phyloP scores from a whole-genome alignment of 2,888 invertebrate genomes.

The Trissonchulus latispiculum region DNA sequence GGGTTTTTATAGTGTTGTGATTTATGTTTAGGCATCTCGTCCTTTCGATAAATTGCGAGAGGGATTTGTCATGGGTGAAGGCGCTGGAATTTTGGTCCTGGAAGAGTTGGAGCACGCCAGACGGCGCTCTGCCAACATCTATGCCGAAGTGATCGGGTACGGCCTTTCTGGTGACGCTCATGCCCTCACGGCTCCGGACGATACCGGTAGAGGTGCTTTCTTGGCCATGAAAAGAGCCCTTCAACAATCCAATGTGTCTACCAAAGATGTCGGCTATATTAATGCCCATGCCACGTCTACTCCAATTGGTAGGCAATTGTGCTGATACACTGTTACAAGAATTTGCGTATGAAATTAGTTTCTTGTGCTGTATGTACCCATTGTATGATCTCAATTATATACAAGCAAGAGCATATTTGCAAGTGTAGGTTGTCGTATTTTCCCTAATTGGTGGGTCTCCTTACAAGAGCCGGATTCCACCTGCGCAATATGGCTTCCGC shows the following conservation, averaged over 20 bases:
- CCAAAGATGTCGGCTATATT: slow-evolving; percentile 61
- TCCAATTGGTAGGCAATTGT: slow-evolving; percentile 68
- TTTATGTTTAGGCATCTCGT: background rate
- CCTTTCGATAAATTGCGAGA: slow-evolving; percentile 53
- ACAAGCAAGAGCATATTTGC: too few relatives aligned
- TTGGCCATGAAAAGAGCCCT: slow-evolving; percentile 76
- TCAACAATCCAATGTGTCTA: slow-evolving; percentile 57
- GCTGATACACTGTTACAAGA: too few relatives aligned
- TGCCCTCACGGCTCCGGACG: slow-evolving; percentile 81
- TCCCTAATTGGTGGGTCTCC: too few relatives aligned
- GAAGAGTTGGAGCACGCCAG: slow-evolving; percentile 79
- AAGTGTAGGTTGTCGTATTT: too few relatives aligned
- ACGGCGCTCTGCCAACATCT: slow-evolving; percentile 58
- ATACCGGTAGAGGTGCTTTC: slow-evolving; percentile 76
- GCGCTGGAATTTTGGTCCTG: slow-evolving; percentile 73
- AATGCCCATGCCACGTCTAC: slow-evolving; percentile 99
- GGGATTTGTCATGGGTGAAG: slow-evolving; percentile 98
- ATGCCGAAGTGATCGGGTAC: slow-evolving; percentile 83
- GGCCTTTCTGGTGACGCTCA: slow-evolving; percentile 85
- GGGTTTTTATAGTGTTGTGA: too few relatives aligned
- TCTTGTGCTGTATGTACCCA: too few relatives aligned
- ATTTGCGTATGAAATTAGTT: too few relatives aligned
- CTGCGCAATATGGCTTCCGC: too few relatives aligned
- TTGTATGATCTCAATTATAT: too few relatives aligned
- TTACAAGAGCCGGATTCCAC: too few relatives aligned